Evolutionary conservation across 2,888 invertebrate genomes (phyloP), one percentile per base, ranked within the genome.

Genomic region (Lamellibrachia satsuma): DNA sequence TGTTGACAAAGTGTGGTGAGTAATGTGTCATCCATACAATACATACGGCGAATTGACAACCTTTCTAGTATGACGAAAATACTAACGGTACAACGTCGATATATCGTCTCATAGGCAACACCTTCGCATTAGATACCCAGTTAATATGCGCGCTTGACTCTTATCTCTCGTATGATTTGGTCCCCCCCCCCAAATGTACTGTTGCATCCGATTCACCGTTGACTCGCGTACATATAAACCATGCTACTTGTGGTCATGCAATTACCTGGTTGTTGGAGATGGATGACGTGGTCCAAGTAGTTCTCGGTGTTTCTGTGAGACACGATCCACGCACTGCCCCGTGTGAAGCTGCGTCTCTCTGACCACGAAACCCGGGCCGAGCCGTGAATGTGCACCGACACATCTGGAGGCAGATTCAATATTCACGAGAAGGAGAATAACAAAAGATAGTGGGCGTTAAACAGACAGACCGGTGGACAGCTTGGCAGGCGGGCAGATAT

Each of bases 341-440:
- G 93, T 11, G 93, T 92, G 92, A 93, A 93, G 15, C 92, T 52
- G 22, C 92, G 57, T 52, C 91, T 91, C 75, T 93, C 93, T 6
- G 91, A 90, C 93, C 93, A 93, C 39, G 52, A 92, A 22, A 93
- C 93, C 1, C 93, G 93, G 91, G 92, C 92, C 15, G n/a, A 22
- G 15, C 93, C 93, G 90, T 55, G 91, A 22, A 93, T 55, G 52
- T 52, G 75, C 91, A 93, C 60, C 9, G 57, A 52, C 39, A 93
- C n/a, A 91, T 91, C 93, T 93, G 93, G 75, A 15, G 22, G 75
- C n/a, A 75, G 75, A 75, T 6, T 22, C 39, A 39, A 39, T 39
- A 39, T 39, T 39, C 39, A 39, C 39, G 39, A 39, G 39, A 39
- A 39, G 39, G 39, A 39, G 39, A 39, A 39, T 39, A 39, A 39